Conservation (phyloP, 2,113 vertebrate species). For the Ptychochromis oligacanthus region DNA sequence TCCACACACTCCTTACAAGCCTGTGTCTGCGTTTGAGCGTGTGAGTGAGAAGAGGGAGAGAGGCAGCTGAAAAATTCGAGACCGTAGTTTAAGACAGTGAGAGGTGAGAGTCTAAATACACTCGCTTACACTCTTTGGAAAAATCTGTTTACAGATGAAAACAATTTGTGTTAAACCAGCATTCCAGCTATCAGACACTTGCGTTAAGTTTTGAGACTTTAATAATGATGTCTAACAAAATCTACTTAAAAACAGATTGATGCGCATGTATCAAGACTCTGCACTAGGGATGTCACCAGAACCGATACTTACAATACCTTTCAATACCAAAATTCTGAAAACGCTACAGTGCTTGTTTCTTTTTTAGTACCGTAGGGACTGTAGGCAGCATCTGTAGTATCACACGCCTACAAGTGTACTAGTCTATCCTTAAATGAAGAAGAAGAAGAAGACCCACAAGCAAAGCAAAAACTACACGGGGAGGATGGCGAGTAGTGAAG, state of each 20-base stretch:
- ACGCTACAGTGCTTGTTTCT: neutral
- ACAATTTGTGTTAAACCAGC: neutral
- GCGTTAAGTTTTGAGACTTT: neutral
- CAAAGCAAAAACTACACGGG: neutral
- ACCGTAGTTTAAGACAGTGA: slow-evolving; percentile 27
- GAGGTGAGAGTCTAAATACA: slow-evolving; percentile 21
- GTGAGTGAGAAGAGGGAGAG: neutral
- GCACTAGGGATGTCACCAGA: neutral
- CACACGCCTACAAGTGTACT: neutral
- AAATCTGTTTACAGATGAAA: neutral
- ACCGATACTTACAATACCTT: neutral
- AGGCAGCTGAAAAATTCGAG: slow-evolving; percentile 22
- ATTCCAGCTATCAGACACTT: neutral
- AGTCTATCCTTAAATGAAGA: no score
- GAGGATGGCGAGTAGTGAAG: neutral
- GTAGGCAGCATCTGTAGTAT: neutral
- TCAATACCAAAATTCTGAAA: neutral
- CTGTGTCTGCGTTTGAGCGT: neutral
- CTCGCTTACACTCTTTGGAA: neutral
- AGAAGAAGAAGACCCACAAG: neutral
- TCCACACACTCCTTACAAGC: neutral
- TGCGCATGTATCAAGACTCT: neutral
- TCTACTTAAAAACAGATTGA: neutral
- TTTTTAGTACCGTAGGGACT: neutral
- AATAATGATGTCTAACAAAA: neutral